Evolutionary conservation across 2,888 invertebrate species (phyloP), one percentile per base, ranked within the genome.

Genomic region (Caenorhabditis japonica): DNA sequence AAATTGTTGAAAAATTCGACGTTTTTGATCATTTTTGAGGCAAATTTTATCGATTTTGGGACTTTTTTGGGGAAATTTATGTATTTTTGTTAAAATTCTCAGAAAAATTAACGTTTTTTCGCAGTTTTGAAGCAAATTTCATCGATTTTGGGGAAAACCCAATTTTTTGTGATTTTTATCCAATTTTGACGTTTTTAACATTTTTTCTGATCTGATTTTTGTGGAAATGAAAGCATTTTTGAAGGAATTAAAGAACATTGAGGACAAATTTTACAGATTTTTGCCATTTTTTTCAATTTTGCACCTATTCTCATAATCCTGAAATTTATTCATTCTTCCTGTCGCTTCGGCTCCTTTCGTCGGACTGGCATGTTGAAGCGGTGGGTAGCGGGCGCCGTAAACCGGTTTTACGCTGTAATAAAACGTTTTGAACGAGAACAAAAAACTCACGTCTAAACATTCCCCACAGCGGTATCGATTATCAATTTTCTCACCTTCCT

Each of bases 371-470:
- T 78, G 64, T 17, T 79, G 76, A n/a, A 83, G 74, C 10, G 86
- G 84, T 23, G 86, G 86, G 62, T 86, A 86, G 46, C 82, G 81
- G n/a, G 86, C 86, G n/a, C 86, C 86, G 68, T 84, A 84, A 12
- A 86, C 82, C 10, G 86, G 86, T 58, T 80, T 79, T 21, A 87
- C 85, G 64, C 86, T 86, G 70, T 53, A 80, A 69, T 43, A 12
- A 17, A 19, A 43, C 5, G 39, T 44, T n/a, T n/a, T n/a, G n/a
- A n/a, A n/a, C n/a, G n/a, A n/a, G n/a, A n/a, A 36, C 15, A 12
- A 19, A 19, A 23, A 34, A 62, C 25, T 19, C 27, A 51, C 15
- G 47, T 43, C n/a, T 15, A 1, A 17, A 62, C 44, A 66, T 41
- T 64, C 47, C 19, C 43, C 5, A 30, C 12, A 36, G 36, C 21